Base-by-base conservation (phyloP, 2,113 vertebrate species). In the Cygnus atratus region DNA sequence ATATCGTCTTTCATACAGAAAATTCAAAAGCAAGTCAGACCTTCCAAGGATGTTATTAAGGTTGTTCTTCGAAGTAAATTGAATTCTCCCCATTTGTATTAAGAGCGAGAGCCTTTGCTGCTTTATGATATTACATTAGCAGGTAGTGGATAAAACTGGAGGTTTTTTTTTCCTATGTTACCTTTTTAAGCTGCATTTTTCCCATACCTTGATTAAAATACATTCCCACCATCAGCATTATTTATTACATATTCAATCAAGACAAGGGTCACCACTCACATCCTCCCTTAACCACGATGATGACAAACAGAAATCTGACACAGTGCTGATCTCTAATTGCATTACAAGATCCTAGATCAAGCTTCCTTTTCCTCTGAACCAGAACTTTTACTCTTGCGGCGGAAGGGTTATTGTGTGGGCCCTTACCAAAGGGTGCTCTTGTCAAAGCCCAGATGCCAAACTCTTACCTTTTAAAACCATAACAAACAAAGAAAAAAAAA, bases 251-350 rank as follows among this genome's bases (percentile, higher is more conserved):
- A 81, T 71, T 89, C 78, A 81, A 31, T 84, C 55, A 55, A 92
- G 41, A 52, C 3, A 50, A 37, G 28, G 68, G 61, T 97, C 84
- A 93, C 73, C 31, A 12, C 83, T 84, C 82, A 73, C 66, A 78
- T 84, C 52, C 70, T 90, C 83, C 96, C 57, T 92, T 96, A 97
- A 96, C 96, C 90, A 93, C 3, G 7, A 90, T n/a, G 48, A 90
- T 52, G 81, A 92, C 84, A 93, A 78, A 78, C 13, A 87, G 77
- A 94, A 92, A 89, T 92, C 71, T 77, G 68, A 90, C 15, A 29
- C 5, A 5, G 8, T 83, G 57, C 57, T 61, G 28, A 83, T 77
- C 86, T 87, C 78, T 67, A 90, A 92, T 77, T 21, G 52, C 58
- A 77, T 78, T 77, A 59, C 87, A 94, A 93, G 91, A 90, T 63